These are phyloP conservation scores for Lophotis ruficrista DNA, from an alignment of 2,113 vertebrate genomes.

Conservation along the genomic window DNA sequence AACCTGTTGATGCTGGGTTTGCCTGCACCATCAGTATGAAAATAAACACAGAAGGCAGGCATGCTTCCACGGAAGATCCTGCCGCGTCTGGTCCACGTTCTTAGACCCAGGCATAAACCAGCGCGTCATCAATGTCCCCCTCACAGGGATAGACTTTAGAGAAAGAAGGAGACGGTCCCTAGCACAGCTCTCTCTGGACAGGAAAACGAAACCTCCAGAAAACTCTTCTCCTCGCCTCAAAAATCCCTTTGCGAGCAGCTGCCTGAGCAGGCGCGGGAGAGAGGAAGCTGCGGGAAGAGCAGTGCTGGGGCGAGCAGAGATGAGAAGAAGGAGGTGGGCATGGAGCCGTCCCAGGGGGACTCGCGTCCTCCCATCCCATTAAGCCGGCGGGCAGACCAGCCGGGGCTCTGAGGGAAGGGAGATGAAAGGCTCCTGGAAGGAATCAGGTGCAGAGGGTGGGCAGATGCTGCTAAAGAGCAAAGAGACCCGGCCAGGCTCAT, in stretches of 20 bases:
- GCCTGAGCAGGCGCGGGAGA: background rate
- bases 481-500: constrained; percentile 55
- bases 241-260: background rate
- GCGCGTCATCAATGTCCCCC: accelerated
- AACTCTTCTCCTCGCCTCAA: background rate
- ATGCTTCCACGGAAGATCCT: background rate
- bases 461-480: constrained; percentile 54
- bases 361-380: background rate
- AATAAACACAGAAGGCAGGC: background rate
- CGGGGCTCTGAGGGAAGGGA: background rate
- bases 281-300: background rate
- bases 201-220: background rate
- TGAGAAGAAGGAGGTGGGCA: background rate
- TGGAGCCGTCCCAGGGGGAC: background rate
- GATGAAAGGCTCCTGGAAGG: constrained; percentile 42
- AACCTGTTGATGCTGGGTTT: background rate
- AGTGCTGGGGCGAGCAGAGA: accelerated
- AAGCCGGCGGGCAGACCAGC: background rate
- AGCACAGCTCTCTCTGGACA: background rate
- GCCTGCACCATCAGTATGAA: background rate
- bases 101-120: background rate
- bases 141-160: background rate
- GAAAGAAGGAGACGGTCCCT: background rate
- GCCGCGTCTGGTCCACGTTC: background rate
- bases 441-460: constrained; percentile 63